phyloP scores from a whole-genome alignment of 2,888 invertebrate species.

The Sabatieria punctata region DNA sequence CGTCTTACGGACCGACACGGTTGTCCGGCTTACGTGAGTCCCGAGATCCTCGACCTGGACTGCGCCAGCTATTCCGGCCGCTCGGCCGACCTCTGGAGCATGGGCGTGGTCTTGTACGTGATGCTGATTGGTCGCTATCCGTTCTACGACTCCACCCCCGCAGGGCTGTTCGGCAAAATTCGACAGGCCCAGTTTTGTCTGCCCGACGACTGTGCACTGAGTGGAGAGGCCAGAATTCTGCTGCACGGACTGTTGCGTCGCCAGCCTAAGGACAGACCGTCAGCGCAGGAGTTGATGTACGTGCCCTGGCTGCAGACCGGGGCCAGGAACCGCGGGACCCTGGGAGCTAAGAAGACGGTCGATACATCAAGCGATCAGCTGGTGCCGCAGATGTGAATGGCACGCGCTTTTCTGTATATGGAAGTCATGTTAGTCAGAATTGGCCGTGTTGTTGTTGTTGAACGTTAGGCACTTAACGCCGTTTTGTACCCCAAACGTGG shows the following conservation, averaged over 20 bases:
- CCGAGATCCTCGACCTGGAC: slow-evolving; percentile 52
- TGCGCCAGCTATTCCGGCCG: slow-evolving; percentile 41
- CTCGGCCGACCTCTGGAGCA: slow-evolving; percentile 74
- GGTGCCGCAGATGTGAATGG: too few species aligned
- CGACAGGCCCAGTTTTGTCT: too few species aligned
- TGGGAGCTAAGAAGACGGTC: too few species aligned
- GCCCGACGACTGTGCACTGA: too few species aligned
- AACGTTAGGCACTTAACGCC: too few species aligned
- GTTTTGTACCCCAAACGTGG: too few species aligned
- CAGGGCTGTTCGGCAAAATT: slow-evolving; percentile 69
- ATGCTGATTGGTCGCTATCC: slow-evolving; percentile 81
- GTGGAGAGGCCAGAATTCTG: too few species aligned
- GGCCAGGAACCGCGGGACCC: too few species aligned
- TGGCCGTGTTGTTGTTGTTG: too few species aligned
- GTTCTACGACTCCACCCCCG: slow-evolving; percentile 74
- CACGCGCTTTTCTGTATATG: too few species aligned
- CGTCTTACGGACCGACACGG: slow-evolving; percentile 70
- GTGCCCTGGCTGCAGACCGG: slow-evolving; percentile 78
- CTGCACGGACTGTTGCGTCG: slow-evolving; percentile 61
- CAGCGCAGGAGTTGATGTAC: slow-evolving; percentile 56
- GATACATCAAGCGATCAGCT: too few species aligned
- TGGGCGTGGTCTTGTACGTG: slow-evolving; percentile 78
- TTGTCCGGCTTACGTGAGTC: slow-evolving; percentile 84
- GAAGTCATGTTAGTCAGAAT: too few species aligned
- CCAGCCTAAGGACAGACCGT: slow-evolving; percentile 60